Conservation (phyloP, 2,797 vertebrate genomes). For the Sebastes vulpes region DNA sequence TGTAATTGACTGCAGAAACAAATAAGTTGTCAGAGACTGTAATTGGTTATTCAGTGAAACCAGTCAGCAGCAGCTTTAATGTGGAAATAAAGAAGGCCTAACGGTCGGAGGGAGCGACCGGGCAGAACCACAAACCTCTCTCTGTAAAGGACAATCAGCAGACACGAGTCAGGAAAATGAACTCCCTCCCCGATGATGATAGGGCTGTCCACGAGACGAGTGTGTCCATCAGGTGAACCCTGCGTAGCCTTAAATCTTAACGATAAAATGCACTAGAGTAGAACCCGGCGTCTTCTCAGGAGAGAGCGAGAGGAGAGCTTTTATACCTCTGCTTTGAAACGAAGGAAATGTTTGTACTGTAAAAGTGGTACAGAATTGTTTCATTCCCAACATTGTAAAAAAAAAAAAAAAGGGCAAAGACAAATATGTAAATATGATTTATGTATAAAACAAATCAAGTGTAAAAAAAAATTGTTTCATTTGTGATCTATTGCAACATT, state of each 20-base stretch:
- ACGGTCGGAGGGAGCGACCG: slow-evolving; percentile 14
- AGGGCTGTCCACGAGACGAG: slow-evolving; percentile 54
- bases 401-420: slow-evolving; percentile 81
- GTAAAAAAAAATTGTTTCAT: slow-evolving; percentile 89
- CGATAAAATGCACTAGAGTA: slow-evolving; percentile 85
- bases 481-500: slow-evolving; percentile 88
- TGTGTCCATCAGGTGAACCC: slow-evolving; percentile 65
- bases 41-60: slow-evolving; percentile 69
- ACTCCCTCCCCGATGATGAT: slow-evolving; percentile 53
- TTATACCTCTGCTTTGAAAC: slow-evolving; percentile 84
- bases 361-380: slow-evolving; percentile 75
- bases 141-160: slow-evolving; percentile 73
- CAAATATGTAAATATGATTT: slow-evolving; percentile 86
- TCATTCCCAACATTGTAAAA: slow-evolving; percentile 81
- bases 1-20: slow-evolving; percentile 74
- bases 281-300: slow-evolving; percentile 81
- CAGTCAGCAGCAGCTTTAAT: slow-evolving; percentile 70
- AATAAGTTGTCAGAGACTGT: slow-evolving; percentile 73
- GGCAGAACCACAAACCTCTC: slow-evolving; percentile 38
- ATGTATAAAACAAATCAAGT: slow-evolving; percentile 85
- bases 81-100: not conserved
- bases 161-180: slow-evolving; percentile 52
- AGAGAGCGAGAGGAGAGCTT: slow-evolving; percentile 67
- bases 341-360: slow-evolving; percentile 74
- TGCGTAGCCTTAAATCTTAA: slow-evolving; percentile 82